Base-by-base conservation (phyloP, 1,140 invertebrate species). In the Chlorops oryzae region DNA sequence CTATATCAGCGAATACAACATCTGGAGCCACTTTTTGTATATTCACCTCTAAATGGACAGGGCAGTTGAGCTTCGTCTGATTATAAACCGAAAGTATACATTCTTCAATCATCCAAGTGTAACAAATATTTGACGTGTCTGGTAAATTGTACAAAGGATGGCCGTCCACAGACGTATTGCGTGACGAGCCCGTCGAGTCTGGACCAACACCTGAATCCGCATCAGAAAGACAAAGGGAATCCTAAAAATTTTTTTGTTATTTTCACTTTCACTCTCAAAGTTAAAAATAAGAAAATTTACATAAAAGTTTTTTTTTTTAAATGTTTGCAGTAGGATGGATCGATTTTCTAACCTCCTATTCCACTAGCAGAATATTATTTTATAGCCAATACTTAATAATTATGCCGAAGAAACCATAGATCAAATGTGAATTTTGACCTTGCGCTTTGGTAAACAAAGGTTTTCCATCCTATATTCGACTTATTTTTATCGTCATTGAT, bases 71-170 rank as follows among this genome's bases (percentile, higher is more conserved):
- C 41, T 75, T 75, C 50, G 77, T 75, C 46, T 69, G 52, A 57
- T 64, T 69, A 71, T 90, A 90, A 0, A 88, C 90, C 0, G 87
- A 83, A 37, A 97, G 75, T 62, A 98, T 95, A 71, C 94, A 97
- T 70, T 96, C 90, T 75, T 99, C 96, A 3, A 98, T 86, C 78
- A 92, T 87, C 88, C 88, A 90, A 4, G 79, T 80, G 52, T 83
- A 86, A 72, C 77, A 59, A 61, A 71, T 39, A 53, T 70, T 70
- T 3, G 64, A 63, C 38, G 59, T 65, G 10, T 70, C 66, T 1
- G 64, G 66, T 32, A 67, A 13, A 45, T 64, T 57, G 51, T 70
- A 67, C 15, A 77, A 74, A 0, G 84, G 82, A 64, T 85, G 79
- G 4, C 88, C 88, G 72, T 92, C 88, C 10, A 89, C 78, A 0